These are phyloP conservation scores for Tragelaphus scriptus DNA, from an alignment of 2,113 vertebrate species.

Conservation along the genomic window DNA sequence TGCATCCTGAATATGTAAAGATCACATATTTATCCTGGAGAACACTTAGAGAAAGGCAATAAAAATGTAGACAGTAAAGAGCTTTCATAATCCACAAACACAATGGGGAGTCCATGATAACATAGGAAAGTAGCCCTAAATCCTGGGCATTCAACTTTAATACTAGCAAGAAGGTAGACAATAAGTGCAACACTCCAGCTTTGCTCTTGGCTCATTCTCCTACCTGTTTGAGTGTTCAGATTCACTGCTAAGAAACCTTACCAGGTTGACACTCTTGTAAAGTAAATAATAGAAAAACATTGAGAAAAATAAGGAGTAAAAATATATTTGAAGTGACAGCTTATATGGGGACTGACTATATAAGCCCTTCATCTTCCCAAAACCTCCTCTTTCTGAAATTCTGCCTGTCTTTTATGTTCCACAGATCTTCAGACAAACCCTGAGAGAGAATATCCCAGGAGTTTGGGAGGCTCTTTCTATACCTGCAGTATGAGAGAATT, in stretches of 20 bases:
- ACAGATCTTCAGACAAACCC: not conserved
- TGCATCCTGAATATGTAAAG: not conserved
- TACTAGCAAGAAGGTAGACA: not conserved
- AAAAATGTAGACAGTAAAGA: not conserved
- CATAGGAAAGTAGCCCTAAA: not conserved
- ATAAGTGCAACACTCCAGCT: too few relatives aligned
- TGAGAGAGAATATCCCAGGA: not conserved
- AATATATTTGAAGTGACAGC: not conserved
- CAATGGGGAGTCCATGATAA: not conserved
- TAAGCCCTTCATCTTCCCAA: not conserved
- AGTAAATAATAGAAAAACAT: not conserved
- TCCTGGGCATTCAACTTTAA: not conserved
- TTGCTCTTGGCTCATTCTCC: not conserved
- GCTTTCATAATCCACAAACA: not conserved
- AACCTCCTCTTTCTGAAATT: not conserved
- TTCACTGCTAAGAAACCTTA: not conserved
- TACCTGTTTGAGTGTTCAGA: not conserved
- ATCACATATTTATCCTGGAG: not conserved
- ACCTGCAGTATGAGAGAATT: too few relatives aligned
- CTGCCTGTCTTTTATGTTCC: not conserved
- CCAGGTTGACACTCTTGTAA: not conserved
- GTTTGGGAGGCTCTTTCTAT: not conserved
- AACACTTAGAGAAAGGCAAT: not conserved
- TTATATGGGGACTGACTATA: too few relatives aligned
- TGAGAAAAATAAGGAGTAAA: not conserved